phyloP scores from a whole-genome alignment of 2,888 invertebrate species.

The Synergus itoensis region DNA sequence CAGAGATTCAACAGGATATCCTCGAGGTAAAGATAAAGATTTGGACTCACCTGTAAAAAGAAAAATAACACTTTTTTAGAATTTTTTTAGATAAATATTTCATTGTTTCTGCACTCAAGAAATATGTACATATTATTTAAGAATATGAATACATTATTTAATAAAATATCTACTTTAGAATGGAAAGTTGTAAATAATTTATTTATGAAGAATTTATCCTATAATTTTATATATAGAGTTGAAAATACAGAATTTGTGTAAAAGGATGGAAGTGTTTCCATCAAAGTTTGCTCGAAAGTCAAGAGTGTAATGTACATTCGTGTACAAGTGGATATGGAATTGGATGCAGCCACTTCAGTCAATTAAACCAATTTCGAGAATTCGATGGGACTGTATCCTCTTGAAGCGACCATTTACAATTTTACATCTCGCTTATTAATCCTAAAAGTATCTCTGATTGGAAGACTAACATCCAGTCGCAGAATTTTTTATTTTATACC shows the following conservation, averaged over 20 bases:
- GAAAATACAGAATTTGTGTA: not conserved
- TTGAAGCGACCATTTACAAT: slow-evolving; percentile 54
- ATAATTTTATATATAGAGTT: not conserved
- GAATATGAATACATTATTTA: too few relatives aligned
- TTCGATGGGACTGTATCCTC: slow-evolving; percentile 54
- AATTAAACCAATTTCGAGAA: slow-evolving; percentile 66
- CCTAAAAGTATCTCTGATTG: slow-evolving; percentile 27
- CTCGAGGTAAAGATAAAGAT: slow-evolving; percentile 78
- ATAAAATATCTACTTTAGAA: not conserved
- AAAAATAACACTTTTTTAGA: slow-evolving; percentile 52
- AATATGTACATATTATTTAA: too few relatives aligned
- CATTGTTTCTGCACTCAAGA: too few relatives aligned
- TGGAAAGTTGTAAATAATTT: not conserved
- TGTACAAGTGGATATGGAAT: slow-evolving; percentile 45
- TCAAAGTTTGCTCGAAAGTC: slow-evolving; percentile 53
- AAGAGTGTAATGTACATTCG: slow-evolving; percentile 49
- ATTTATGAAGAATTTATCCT: too few relatives aligned
- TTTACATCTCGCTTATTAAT: slow-evolving; percentile 30
- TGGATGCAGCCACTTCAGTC: slow-evolving; percentile 59
- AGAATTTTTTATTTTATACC: too few relatives aligned
- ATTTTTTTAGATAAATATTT: slow-evolving; percentile 35
- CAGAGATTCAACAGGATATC: slow-evolving; percentile 68
- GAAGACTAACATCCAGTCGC: not conserved
- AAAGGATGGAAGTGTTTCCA: slow-evolving; percentile 26
- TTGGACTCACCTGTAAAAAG: slow-evolving; percentile 82